phyloP scores from a whole-genome alignment of 2,113 vertebrate species.

The Ochotona princeps region DNA sequence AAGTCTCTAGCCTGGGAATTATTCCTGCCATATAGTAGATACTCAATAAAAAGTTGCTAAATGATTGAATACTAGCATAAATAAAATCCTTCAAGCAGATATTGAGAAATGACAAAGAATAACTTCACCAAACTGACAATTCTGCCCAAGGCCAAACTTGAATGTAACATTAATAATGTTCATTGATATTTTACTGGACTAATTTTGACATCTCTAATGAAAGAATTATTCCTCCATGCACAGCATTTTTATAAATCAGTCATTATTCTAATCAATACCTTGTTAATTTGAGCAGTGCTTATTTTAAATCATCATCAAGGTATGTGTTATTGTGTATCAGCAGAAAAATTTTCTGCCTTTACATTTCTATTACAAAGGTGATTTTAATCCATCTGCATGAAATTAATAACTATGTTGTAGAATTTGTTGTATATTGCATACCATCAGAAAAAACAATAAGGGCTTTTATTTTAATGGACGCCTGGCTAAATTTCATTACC shows the following conservation, averaged over 20 bases:
- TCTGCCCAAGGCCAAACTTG: constrained; percentile 53
- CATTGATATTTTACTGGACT: constrained; percentile 54
- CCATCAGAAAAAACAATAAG: constrained; percentile 48
- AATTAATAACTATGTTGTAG: constrained; percentile 76
- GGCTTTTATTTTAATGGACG: constrained; percentile 77
- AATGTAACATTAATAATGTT: constrained; percentile 46
- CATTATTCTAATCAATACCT: constrained; percentile 71
- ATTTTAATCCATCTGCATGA: constrained; percentile 65
- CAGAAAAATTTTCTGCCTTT: constrained; percentile 70
- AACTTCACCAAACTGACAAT: constrained; percentile 66
- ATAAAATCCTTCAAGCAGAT: constrained; percentile 50
- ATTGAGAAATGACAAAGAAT: constrained; percentile 65
- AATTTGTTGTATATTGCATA: constrained; percentile 72
- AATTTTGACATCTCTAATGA: constrained; percentile 51
- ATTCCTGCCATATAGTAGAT: not conserved
- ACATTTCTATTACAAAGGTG: constrained; percentile 71
- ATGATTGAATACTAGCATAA: constrained; percentile 45
- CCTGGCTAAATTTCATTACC: constrained; percentile 74
- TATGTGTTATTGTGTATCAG: constrained; percentile 51
- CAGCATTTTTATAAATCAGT: constrained; percentile 63
- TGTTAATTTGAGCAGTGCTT: constrained; percentile 68
- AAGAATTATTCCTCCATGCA: constrained; percentile 57
- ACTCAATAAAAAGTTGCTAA: constrained; percentile 22
- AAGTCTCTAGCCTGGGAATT: not conserved
- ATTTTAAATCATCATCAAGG: constrained; percentile 59